Evolutionary conservation across 2,113 vertebrate genomes (phyloP), one percentile per base, ranked within the genome.

Genomic region (Uria aalge): DNA sequence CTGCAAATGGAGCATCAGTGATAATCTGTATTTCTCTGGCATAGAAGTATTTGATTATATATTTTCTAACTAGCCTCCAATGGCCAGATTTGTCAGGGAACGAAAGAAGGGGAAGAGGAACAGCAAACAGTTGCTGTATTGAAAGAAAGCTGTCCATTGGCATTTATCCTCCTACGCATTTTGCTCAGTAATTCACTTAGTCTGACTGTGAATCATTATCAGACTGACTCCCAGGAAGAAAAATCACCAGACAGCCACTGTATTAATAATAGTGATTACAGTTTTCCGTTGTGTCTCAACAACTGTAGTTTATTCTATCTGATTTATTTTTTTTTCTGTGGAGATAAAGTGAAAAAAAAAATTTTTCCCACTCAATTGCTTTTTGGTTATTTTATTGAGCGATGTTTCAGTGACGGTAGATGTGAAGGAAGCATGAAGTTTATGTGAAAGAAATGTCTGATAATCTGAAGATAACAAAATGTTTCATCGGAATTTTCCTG

Each of bases 171-270:
- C 52, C 90, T 77, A 67, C 15, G 1, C 21, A 16, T 88, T 94
- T 93, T 88, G 5, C 52, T 93, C 67, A 63, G n/a, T 80, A 92
- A 93, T 94, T 95, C 76, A 52, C 56, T 95, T 92, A 86, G 50
- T 69, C 80, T 71, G 55, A n/a, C 69, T 88, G 15, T 93, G 92
- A 96, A 80, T 94, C 95, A 92, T 69, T 81, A 75, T 93, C 82
- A 77, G 59, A 63, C 60, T 88, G 78, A 85, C n/a, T 92, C 52
- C 30, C 21, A 52, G 88, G n/a, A 92, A 71, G n/a, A 80, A 87
- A 90, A 91, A 90, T 48, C 40, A 86, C 43, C 68, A 84, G 50
- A 3, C 29, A 90, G 59, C 10, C 43, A 41, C 82, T 59, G 27
- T 88, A 63, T 71, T 92, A 82, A 53, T 93, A 88, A 72, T 62